These are phyloP conservation scores for Trissolcus basalis DNA, from an alignment of 1,140 invertebrate genomes.

Conservation along the genomic window DNA sequence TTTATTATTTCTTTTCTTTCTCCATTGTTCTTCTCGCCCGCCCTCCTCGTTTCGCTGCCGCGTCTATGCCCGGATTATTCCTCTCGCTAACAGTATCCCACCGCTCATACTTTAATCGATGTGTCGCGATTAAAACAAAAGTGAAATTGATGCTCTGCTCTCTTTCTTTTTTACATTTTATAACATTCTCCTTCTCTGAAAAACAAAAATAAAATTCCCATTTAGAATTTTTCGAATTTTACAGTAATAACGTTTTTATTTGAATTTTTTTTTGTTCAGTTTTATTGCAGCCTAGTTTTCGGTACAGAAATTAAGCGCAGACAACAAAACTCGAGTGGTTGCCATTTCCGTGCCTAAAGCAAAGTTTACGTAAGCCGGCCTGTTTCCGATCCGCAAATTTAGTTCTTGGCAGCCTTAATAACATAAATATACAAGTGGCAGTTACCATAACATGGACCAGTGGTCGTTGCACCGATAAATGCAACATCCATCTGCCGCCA, in stretches of 20 bases:
- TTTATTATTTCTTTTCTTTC: constrained; percentile 41
- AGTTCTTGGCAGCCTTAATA: constrained; percentile 53
- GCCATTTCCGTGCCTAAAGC: constrained; percentile 47
- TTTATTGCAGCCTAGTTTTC: neutral
- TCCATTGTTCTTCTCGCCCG: constrained; percentile 35
- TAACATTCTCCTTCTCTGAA: no score
- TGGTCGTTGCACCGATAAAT: constrained; percentile 4
- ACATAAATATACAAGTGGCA: constrained; percentile 40
- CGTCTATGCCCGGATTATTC: constrained; percentile 20
- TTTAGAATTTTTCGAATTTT: no score
- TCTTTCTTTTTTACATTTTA: neutral
- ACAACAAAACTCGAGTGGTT: constrained; percentile 20
- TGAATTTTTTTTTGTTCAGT: neutral
- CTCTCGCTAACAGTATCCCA: constrained; percentile 26
- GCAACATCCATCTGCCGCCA: constrained; percentile 13
- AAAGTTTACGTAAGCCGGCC: constrained; percentile 56
- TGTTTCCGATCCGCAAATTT: constrained; percentile 57
- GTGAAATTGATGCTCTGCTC: constrained; percentile 20
- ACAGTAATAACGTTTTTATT: no score
- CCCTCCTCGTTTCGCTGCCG: constrained; percentile 4
- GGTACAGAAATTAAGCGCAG: neutral
- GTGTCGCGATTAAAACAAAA: constrained; percentile 33
- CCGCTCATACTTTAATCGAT: constrained; percentile 11
- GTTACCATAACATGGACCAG: constrained; percentile 49
- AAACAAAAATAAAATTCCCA: no score